phyloP scores from a whole-genome alignment of 2,888 invertebrate genomes.

The Rhyacophila evoluta region DNA sequence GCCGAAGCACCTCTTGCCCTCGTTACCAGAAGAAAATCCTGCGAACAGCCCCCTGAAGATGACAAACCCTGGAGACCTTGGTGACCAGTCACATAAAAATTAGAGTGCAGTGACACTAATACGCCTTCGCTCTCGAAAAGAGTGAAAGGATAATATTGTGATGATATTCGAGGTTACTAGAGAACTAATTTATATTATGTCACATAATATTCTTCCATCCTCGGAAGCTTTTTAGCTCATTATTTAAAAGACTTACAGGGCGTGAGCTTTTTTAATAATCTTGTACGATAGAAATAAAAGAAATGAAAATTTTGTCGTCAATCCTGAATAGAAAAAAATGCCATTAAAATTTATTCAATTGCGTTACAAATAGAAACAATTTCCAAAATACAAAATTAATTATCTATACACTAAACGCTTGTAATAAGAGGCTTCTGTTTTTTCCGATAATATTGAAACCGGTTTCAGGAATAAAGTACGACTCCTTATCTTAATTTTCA shows the following conservation, averaged over 20 bases:
- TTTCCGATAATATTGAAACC: no score
- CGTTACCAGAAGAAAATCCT: conserved; percentile 76
- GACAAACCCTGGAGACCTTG: conserved; percentile 88
- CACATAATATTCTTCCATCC: neutral
- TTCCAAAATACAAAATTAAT: no score
- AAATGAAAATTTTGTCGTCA: no score
- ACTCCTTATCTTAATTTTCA: neutral
- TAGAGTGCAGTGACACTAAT: neutral
- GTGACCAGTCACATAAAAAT: conserved; percentile 64
- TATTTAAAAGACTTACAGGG: no score
- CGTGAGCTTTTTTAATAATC: no score
- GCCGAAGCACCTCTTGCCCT: conserved; percentile 74
- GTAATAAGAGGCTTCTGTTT: no score
- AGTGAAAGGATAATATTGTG: neutral
- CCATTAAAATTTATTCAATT: no score
- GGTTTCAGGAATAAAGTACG: no score
- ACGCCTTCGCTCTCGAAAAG: neutral
- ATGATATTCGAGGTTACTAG: conserved; percentile 18
- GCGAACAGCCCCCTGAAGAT: conserved; percentile 69
- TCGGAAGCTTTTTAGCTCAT: neutral
- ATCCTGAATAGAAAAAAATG: no score
- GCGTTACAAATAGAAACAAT: no score
- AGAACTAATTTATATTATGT: neutral
- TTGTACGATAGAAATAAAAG: no score
- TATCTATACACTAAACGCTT: no score